Conservation (phyloP, 2,113 vertebrate species). For the Nyctereutes procyonoides region DNA sequence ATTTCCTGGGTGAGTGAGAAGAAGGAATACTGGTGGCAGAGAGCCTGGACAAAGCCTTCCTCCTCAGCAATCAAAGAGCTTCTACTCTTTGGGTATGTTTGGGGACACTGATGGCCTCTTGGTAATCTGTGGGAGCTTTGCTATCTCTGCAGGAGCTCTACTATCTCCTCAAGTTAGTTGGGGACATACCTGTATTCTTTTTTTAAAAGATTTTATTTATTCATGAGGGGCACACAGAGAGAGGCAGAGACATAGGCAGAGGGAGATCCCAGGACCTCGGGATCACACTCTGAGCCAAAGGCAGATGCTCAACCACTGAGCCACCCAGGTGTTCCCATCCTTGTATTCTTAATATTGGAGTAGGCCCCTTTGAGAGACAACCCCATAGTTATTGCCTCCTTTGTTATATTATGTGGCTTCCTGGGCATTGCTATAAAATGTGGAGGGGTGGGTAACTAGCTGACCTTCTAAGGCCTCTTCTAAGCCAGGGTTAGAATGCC, state of each 20-base stretch:
- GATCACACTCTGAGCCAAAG: no score
- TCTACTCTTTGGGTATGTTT: neutral
- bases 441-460: neutral
- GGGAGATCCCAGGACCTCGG: no score
- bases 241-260: no score
- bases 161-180: neutral
- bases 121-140: neutral
- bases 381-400: neutral
- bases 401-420: neutral
- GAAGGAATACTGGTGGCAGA: neutral
- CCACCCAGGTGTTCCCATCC: no score
- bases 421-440: neutral
- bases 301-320: no score
- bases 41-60: neutral
- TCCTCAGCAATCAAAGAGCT: neutral
- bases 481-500: neutral
- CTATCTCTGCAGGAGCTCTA: neutral
- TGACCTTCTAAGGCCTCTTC: neutral
- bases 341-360: neutral
- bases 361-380: neutral
- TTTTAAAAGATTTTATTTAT: no score
- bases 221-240: no score
- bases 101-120: neutral
- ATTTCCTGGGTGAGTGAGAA: neutral
- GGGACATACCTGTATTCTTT: neutral